phyloP scores from a whole-genome alignment of 2,888 invertebrate genomes.

The Cerastis leucographa region DNA sequence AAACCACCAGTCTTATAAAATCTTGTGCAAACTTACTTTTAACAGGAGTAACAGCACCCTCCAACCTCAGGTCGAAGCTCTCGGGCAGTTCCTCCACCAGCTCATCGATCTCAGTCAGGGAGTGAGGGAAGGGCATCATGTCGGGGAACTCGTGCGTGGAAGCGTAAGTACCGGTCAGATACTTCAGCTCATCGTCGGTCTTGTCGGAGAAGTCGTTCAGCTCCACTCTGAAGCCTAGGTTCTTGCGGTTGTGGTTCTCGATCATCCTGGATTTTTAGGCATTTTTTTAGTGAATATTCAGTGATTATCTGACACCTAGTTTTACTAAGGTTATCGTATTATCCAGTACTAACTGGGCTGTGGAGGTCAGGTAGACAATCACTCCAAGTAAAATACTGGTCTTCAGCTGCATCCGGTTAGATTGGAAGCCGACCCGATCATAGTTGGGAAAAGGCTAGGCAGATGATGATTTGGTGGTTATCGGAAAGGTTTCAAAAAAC shows the following conservation, averaged over 20 bases:
- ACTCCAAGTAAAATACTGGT: too few species aligned
- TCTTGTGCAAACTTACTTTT: conserved; percentile 69
- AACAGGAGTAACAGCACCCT: conserved; percentile 73
- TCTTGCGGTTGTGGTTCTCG: conserved; percentile 73
- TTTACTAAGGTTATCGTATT: too few species aligned
- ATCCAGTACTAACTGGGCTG: too few species aligned
- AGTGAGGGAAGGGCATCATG: conserved; percentile 69
- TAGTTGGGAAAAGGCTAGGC: too few species aligned
- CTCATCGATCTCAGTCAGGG: conserved; percentile 64
- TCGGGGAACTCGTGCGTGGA: conserved; percentile 44
- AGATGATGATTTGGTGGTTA: too few species aligned
- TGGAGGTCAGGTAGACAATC: too few species aligned
- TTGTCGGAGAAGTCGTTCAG: conserved; percentile 77
- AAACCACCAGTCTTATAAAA: too few species aligned
- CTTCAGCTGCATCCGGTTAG: too few species aligned
- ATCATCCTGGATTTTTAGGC: conserved; percentile 64
- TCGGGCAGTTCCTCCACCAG: conserved; percentile 71
- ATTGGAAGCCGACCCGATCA: too few species aligned
- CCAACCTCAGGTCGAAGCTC: conserved; percentile 73
- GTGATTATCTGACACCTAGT: too few species aligned
- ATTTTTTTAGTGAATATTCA: background rate
- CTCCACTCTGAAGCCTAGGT: conserved; percentile 71
- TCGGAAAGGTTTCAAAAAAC: background rate
- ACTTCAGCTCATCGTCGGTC: conserved; percentile 67
- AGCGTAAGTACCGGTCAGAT: conserved; percentile 64